Evolutionary conservation across 1,140 invertebrate species (phyloP).

Genomic region (Cherax quadricarinatus): DNA sequence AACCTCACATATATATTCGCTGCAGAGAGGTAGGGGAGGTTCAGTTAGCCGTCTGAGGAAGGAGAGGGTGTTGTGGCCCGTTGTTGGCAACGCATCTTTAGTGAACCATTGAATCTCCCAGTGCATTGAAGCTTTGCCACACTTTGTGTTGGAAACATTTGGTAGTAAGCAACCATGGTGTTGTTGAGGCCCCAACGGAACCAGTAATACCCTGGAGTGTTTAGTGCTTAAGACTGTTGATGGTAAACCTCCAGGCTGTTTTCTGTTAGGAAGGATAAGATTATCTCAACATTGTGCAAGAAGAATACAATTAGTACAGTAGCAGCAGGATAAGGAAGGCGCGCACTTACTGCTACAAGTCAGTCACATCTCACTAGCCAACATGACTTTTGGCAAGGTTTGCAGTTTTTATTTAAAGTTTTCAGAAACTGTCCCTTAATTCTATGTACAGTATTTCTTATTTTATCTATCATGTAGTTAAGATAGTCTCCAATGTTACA

Average conservation of each 20-base stretch:
- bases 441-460: too few species aligned
- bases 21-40: slow-evolving; percentile 27
- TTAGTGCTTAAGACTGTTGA: background rate
- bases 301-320: background rate
- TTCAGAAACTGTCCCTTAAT: too few species aligned
- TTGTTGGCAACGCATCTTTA: background rate
- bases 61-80: slow-evolving; percentile 1
- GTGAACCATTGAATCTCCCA: background rate
- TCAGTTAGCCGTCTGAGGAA: slow-evolving; percentile 34
- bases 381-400: background rate
- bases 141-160: too few species aligned
- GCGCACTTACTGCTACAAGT: background rate
- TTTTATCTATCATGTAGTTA: too few species aligned
- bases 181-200: background rate
- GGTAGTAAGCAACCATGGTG: too few species aligned
- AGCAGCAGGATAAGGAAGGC: background rate
- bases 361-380: background rate
- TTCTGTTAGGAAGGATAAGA: background rate
- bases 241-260: background rate
- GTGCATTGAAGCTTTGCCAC: background rate
- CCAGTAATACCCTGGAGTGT: background rate
- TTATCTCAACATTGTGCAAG: background rate
- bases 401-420: background rate
- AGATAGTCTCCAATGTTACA: too few species aligned
- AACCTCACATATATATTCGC: slow-evolving; percentile 33